Evolutionary conservation across 64 coral and sea anemone species (phyloP).

Genomic region (Montipora capricornis): DNA sequence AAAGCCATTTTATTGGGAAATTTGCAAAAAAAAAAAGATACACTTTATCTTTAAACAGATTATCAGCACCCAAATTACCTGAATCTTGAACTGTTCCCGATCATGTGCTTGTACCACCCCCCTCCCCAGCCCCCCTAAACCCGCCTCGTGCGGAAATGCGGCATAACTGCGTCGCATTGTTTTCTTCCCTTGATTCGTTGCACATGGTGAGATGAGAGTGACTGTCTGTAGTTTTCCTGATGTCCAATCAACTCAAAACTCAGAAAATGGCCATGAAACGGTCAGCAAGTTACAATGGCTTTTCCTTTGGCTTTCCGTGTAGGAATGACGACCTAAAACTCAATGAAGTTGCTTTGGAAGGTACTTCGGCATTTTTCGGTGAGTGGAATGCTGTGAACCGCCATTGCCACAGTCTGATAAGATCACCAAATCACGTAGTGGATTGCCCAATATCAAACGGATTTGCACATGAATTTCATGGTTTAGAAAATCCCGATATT

Average conservation of each 20-base stretch:
- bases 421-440: constrained; percentile 27
- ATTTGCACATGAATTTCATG: not conserved
- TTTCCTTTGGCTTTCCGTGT: not conserved
- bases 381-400: constrained; percentile 5
- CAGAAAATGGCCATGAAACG: constrained; percentile 27
- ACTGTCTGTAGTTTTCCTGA: not conserved
- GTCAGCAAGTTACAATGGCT: constrained; percentile 41
- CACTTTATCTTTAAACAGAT: no score
- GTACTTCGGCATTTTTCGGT: not conserved
- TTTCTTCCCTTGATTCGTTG: not conserved
- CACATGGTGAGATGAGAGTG: not conserved
- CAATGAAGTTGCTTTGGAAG: not conserved
- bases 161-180: no score
- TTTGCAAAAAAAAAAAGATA: no score
- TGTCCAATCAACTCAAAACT: constrained; percentile 11
- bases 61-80: no score
- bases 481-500: constrained; percentile 2
- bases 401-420: not conserved
- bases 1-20: no score
- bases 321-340: constrained; percentile 17
- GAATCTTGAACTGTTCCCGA: no score
- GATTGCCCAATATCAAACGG: constrained; percentile 29
- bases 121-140: no score
- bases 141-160: no score
- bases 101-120: no score